Evolutionary conservation across 1,140 invertebrate species (phyloP).

Genomic region (Polypedilum pembai): DNA sequence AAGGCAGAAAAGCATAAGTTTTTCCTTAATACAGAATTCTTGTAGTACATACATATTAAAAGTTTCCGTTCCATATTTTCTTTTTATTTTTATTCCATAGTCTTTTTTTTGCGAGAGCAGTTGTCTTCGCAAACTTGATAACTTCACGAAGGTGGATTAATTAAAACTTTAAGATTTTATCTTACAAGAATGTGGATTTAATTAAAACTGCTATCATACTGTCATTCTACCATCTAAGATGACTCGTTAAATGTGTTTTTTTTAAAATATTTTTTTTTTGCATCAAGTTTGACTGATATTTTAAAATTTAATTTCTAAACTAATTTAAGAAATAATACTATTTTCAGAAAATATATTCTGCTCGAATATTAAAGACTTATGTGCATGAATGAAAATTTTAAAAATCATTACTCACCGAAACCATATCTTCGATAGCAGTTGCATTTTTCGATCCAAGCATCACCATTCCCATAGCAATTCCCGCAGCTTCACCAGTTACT

Average conservation of each 20-base stretch:
- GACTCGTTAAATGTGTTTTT: no score
- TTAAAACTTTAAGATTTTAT: background rate
- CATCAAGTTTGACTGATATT: no score
- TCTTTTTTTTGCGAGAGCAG: background rate
- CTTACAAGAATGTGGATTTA: no score
- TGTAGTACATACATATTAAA: background rate
- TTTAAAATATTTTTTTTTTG: no score
- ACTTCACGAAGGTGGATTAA: slow-evolving; percentile 9
- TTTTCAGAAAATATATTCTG: no score
- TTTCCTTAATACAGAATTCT: background rate
- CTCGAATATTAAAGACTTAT: no score
- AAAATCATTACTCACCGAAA: slow-evolving; percentile 53
- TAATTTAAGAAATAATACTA: no score
- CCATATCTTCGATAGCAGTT: slow-evolving; percentile 90
- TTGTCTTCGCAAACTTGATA: background rate
- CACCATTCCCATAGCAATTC: slow-evolving; percentile 94
- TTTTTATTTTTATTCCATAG: background rate
- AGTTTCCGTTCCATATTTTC: background rate
- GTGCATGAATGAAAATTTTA: no score
- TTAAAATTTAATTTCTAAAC: no score
- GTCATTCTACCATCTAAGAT: no score
- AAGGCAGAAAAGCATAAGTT: background rate
- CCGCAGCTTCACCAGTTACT: slow-evolving; percentile 95
- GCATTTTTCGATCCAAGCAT: slow-evolving; percentile 92
- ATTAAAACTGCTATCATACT: no score